These are phyloP conservation scores for Lepeophtheirus nordmannii DNA, from an alignment of 2,888 invertebrate species.

Conservation along the genomic window DNA sequence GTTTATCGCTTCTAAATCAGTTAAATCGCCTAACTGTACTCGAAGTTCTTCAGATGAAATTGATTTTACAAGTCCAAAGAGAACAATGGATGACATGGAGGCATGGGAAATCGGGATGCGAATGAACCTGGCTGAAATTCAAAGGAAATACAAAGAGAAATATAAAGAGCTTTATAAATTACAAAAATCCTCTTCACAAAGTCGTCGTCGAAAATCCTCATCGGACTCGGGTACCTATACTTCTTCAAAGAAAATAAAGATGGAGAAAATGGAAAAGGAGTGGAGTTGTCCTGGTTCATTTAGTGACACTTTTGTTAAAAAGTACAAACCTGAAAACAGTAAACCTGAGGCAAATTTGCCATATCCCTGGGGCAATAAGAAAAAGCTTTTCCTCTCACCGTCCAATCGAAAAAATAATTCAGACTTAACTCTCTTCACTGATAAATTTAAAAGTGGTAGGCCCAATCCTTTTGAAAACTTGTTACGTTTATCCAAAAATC, in stretches of 20 bases:
- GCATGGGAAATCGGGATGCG: slow-evolving; percentile 57
- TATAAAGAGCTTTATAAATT: slow-evolving; percentile 49
- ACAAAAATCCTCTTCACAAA: slow-evolving; percentile 27
- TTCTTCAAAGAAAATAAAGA: neutral
- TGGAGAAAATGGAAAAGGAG: neutral
- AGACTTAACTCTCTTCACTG: neutral
- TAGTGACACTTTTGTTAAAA: slow-evolving; percentile 1
- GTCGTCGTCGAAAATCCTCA: slow-evolving; percentile 26
- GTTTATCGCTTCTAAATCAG: slow-evolving; percentile 16
- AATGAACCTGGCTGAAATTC: slow-evolving; percentile 59
- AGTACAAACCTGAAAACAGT: slow-evolving; percentile 29
- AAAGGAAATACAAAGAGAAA: slow-evolving; percentile 61
- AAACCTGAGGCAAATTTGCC: slow-evolving; percentile 30
- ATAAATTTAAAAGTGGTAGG: slow-evolving; percentile 20
- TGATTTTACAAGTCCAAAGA: slow-evolving; percentile 10
- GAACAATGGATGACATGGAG: slow-evolving; percentile 11
- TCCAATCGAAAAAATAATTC: slow-evolving; percentile 28
- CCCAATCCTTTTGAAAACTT: slow-evolving; percentile 22
- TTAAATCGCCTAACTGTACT: neutral
- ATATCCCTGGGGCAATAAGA: slow-evolving; percentile 7
- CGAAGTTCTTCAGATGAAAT: neutral
- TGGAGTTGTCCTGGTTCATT: slow-evolving; percentile 11
- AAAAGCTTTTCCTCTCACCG: slow-evolving; percentile 31
- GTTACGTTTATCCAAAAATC: neutral
- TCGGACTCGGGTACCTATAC: neutral